These are phyloP conservation scores for Aphelinus certus DNA, from an alignment of 1,140 invertebrate species.

Conservation along the genomic window DNA sequence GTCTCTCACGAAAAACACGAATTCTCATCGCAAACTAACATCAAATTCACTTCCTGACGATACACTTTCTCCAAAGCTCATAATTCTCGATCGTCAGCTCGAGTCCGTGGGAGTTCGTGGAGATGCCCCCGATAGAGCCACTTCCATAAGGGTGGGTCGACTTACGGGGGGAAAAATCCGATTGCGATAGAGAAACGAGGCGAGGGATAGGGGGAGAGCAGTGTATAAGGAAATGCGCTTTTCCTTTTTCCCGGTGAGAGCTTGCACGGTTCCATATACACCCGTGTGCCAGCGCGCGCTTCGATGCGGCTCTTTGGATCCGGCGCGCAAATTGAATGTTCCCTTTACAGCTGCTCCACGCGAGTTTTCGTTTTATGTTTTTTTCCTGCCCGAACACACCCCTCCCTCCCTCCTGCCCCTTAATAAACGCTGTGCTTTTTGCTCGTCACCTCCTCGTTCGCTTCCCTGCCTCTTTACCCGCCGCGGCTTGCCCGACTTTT, in stretches of 20 bases:
- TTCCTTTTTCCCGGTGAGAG: background rate
- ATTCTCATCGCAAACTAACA: too few relatives aligned
- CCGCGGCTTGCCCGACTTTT: background rate
- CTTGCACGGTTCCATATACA: background rate
- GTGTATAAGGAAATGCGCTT: background rate
- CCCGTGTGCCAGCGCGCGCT: background rate
- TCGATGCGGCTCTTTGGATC: constrained; percentile 13
- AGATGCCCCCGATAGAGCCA: too few relatives aligned
- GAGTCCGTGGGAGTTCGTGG: too few relatives aligned
- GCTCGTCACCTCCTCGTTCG: constrained; percentile 18
- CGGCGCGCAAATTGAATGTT: constrained; percentile 36
- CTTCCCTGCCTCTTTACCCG: constrained; percentile 28
- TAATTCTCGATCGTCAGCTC: too few relatives aligned
- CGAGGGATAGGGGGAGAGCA: background rate
- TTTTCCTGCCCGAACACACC: background rate
- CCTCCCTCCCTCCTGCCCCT: background rate
- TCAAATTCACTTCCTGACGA: too few relatives aligned
- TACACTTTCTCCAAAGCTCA: too few relatives aligned
- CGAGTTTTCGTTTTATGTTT: constrained; percentile 4
- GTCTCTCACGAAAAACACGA: too few relatives aligned
- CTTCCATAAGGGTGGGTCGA: too few relatives aligned
- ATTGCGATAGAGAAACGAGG: too few relatives aligned
- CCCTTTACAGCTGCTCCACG: constrained; percentile 1
- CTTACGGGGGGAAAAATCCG: too few relatives aligned
- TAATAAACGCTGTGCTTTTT: background rate